Base-by-base conservation (phyloP, 1,140 invertebrate genomes). In the Aradophagus sp. region DNA sequence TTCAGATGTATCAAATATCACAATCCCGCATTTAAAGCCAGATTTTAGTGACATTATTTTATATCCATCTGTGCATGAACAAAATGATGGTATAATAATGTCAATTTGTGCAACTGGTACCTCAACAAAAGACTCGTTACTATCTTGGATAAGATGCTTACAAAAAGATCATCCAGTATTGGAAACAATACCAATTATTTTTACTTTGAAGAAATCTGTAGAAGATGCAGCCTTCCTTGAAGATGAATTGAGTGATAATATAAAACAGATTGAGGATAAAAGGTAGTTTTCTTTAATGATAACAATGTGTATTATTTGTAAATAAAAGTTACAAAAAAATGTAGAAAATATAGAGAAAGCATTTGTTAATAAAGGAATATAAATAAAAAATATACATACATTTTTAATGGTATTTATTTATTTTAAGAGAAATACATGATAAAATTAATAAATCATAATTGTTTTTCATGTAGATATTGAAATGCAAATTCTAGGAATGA, bases 61-160 rank as follows among this genome's bases (percentile, higher is more conserved):
- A 7, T 61, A 78, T 17, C 88, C 89, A 8, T 89, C 90, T 7
- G 89, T 97, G 2, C 97, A 99, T 81, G 93, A 98, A 83, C 96
- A 99, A 86, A 89, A 94, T 20, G 96, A 99, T 84, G 94, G 95
- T n/a, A 93, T 92, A 0, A 93, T 98, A 73, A 89, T 96, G 68
- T 92, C 91, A 5, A 86, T 97, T 55, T 95, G 93, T 84, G 93
- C 94, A 11, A 96, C 95, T 55, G 95, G 96, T 55, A 93, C 93
- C n/a, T 95, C 93, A 6, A 92, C 91, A 23, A 90, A 94, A 86
- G 94, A 97, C 85, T 97, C 96, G 0, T 81, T 98, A 1, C 80
- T 97, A 12, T 96, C 94, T 0, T 99, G 97, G 97, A 92, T 99
- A 75, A 88, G 95, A 53, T 89, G 93, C 77, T 82, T 99, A 34